Evolutionary conservation across 2,888 invertebrate species (phyloP).

Genomic region (Tholera decimalis): DNA sequence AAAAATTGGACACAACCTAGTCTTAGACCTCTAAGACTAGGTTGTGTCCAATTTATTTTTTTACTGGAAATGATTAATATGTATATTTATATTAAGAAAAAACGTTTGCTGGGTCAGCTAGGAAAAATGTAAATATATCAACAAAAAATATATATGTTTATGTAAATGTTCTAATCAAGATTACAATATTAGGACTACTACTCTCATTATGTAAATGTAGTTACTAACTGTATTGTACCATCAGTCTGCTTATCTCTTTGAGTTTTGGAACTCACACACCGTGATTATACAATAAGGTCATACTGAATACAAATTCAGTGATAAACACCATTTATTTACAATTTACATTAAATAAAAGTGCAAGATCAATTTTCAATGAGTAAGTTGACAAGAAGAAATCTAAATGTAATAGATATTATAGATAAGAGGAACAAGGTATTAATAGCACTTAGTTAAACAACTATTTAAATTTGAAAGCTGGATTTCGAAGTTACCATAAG

Average conservation of each 20-base stretch:
- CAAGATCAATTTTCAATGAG: not conserved
- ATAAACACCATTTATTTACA: not conserved
- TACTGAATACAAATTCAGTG: not conserved
- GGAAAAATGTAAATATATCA: too few species aligned
- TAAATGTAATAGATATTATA: not conserved
- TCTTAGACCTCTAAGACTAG: too few species aligned
- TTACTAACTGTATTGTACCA: conserved; percentile 22
- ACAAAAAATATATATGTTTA: too few species aligned
- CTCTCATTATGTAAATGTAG: not conserved
- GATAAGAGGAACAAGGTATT: conserved; percentile 1
- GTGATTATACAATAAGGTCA: not conserved
- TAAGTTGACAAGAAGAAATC: not conserved
- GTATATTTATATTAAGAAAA: too few species aligned
- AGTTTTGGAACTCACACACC: not conserved
- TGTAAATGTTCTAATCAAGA: not conserved
- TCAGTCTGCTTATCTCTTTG: not conserved
- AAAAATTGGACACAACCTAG: too few species aligned
- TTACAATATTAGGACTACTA: not conserved
- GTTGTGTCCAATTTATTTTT: too few species aligned
- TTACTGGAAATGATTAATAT: too few species aligned
- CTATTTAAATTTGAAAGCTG: not conserved
- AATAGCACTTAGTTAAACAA: not conserved
- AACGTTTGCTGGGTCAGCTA: too few species aligned
- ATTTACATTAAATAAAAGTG: not conserved
- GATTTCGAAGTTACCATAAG: not conserved